Conservation (phyloP, 64 coral and sea anemone species). For the Stichodactyla helianthus region DNA sequence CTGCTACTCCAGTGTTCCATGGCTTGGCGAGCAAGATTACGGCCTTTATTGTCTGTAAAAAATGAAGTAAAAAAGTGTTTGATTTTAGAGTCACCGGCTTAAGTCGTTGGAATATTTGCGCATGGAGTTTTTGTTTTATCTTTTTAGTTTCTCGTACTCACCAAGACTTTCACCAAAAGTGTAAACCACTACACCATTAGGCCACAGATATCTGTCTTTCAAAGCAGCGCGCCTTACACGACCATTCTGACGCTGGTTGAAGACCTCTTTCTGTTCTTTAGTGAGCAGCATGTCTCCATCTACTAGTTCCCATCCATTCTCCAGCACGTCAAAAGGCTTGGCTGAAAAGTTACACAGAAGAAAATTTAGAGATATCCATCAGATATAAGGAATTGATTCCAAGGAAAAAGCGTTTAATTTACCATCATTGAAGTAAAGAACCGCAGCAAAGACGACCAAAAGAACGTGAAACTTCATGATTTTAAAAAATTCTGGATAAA, state of each 20-base stretch:
- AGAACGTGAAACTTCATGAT: neutral
- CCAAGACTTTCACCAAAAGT: neutral
- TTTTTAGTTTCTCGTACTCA: neutral
- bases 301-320: slow-evolving; percentile 2
- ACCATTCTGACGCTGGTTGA: neutral
- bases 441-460: neutral
- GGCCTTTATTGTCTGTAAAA: neutral
- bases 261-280: slow-evolving; percentile 16
- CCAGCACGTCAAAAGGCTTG: neutral
- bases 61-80: neutral
- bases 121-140: too few species aligned
- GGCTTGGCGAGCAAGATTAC: neutral
- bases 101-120: too few species aligned
- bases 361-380: neutral
- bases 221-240: slow-evolving; percentile 19
- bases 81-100: neutral
- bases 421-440: neutral
- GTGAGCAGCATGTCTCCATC: slow-evolving; percentile 21
- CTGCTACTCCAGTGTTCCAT: neutral
- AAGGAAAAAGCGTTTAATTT: neutral
- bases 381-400: neutral
- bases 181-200: neutral
- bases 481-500: neutral
- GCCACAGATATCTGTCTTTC: slow-evolving; percentile 19
- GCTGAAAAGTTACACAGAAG: neutral